Evolutionary conservation across 2,888 invertebrate genomes (phyloP), one percentile per base, ranked within the genome.

Genomic region (Polyommatus icarus): DNA sequence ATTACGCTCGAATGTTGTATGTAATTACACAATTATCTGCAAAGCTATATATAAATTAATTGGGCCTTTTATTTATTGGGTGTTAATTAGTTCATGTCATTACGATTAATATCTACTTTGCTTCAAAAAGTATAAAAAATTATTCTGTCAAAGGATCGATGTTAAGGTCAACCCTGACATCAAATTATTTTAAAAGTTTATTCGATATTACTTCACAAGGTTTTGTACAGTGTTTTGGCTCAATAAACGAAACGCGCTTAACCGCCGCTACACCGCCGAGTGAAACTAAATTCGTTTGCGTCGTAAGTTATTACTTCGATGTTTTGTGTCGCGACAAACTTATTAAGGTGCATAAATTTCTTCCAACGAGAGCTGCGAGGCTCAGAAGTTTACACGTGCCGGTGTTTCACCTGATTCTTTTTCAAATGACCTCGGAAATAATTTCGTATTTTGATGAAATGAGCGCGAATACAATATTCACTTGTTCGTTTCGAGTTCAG

Each of bases 251-350:
- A 18, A 75, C 24, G 75, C 54, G 54, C 54, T 75, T 32, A 75
- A 54, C 29, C 20, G 20, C 46, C 24, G 73, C 24, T 77, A 75
- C 71, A 61, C 29, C 61, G 77, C 61, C 71, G 32, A 78, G 71
- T 71, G 67, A 76, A 73, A 40, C 54, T 75, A 75, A 75, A 75
- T 75, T 75, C 18, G 24, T 75, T 24, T 24, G 20, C 24, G 24
- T 73, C 24, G 50, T 75, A 29, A 50, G 75, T 50, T 50, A 50
- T 75, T 18, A 75, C 75, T 73, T 73, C 46, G 50, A 73, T 73
- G 46, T 46, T 73, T 20, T 73, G 61, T 61, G 24, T 61, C 24
- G 61, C 61, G 24, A 61, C 61, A 61, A 24, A 61, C 61, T 67
- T 67, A 67, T 67, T 67, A 67, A 67, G 67, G 29, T 32, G 67